A percentile compares a stretch with the other conserved stretches of the same genome.
Evolutionary conservation across 2,797 vertebrate genomes (phyloP).

Genomic region (Falco biarmicus): DNA sequence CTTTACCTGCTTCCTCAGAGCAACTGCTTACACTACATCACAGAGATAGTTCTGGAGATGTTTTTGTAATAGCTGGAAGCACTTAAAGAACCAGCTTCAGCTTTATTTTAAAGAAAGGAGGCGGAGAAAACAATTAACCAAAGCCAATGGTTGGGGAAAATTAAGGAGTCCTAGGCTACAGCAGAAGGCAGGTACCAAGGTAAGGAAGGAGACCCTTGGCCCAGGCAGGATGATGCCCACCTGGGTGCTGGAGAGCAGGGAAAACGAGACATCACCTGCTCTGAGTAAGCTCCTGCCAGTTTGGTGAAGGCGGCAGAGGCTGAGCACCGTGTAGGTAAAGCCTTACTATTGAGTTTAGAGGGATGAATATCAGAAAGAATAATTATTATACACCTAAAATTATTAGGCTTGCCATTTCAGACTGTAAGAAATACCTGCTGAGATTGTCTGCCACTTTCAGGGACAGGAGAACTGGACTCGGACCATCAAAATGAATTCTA

Average conservation of each 20-base stretch:
- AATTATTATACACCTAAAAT: neutral
- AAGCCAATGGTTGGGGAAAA: neutral
- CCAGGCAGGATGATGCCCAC: fast-evolving
- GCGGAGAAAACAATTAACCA: neutral
- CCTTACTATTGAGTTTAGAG: neutral
- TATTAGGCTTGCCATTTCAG: neutral
- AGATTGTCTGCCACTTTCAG: neutral
- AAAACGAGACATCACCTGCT: neutral
- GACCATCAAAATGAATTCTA: neutral
- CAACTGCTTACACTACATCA: neutral
- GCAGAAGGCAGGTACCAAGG: neutral
- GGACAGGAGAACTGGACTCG: neutral
- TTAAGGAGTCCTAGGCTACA: neutral
- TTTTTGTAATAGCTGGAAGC: neutral
- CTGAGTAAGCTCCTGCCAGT: neutral
- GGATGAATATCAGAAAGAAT: neutral
- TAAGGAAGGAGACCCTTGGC: neutral
- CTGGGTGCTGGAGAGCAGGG: neutral
- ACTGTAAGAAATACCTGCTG: neutral
- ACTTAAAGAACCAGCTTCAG: neutral
- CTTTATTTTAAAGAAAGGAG: neutral
- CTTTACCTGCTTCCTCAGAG: neutral
- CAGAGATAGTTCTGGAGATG: neutral
- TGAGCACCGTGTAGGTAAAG: neutral
- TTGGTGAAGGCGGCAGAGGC: neutral